phyloP scores from a whole-genome alignment of 2,888 invertebrate genomes.

The Eupelmus urozonus region DNA sequence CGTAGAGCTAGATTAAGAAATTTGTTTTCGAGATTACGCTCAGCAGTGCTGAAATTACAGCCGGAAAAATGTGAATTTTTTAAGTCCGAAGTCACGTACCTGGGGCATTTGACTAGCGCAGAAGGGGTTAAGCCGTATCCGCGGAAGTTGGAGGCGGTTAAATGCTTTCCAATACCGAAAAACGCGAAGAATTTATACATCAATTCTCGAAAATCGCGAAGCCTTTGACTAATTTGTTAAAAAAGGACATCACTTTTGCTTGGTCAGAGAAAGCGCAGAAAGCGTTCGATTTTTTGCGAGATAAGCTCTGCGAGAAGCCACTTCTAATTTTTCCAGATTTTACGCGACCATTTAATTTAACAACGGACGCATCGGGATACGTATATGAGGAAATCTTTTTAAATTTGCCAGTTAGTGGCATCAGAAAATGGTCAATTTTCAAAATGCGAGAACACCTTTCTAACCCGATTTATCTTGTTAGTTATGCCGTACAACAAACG shows the following conservation, averaged over 20 bases:
- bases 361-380: neutral
- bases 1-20: too few relatives aligned
- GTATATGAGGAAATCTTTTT: neutral
- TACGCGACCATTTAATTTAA: neutral
- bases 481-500: too few relatives aligned
- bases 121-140: neutral
- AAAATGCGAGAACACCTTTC: too few relatives aligned
- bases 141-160: too few relatives aligned
- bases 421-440: too few relatives aligned
- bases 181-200: neutral
- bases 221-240: neutral
- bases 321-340: conserved; percentile 12
- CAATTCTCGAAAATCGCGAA: conserved; percentile 7
- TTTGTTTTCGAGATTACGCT: too few relatives aligned
- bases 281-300: too few relatives aligned
- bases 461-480: too few relatives aligned
- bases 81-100: neutral
- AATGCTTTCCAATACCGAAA: neutral
- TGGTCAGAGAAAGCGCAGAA: too few relatives aligned
- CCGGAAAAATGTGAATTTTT: neutral
- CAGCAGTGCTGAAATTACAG: neutral
- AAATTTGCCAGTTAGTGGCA: too few relatives aligned
- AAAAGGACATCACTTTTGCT: too few relatives aligned
- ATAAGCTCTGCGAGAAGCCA: neutral
- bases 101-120: neutral